phyloP scores from a whole-genome alignment of 2,888 invertebrate species.

The Pheosia tremula region DNA sequence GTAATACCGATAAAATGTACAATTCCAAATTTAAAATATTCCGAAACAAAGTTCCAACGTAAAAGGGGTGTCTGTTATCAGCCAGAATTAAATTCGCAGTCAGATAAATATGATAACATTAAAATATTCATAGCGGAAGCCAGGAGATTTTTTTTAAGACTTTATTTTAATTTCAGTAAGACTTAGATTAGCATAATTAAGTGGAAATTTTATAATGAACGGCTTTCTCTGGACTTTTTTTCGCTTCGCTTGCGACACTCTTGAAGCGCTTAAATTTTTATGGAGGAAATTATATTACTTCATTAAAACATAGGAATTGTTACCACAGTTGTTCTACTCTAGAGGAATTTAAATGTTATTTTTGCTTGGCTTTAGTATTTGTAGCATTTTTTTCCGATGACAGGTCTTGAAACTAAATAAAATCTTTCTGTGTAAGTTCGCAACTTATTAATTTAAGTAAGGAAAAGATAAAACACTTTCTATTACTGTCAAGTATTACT shows the following conservation, averaged over 20 bases:
- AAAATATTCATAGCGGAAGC: constrained; percentile 42
- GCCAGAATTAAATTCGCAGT: constrained; percentile 45
- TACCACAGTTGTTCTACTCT: not conserved
- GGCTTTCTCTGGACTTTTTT: constrained; percentile 11
- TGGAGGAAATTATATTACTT: not conserved
- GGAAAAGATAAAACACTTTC: too few relatives aligned
- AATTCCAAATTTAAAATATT: constrained; percentile 20
- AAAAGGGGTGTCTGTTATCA: constrained; percentile 36
- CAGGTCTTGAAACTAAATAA: too few relatives aligned
- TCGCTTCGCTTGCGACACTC: not conserved
- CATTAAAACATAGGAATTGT: constrained; percentile 2
- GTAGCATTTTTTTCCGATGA: too few relatives aligned
- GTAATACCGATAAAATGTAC: constrained; percentile 9
- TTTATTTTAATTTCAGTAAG: constrained; percentile 34
- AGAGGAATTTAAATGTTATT: not conserved
- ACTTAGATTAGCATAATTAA: constrained; percentile 47
- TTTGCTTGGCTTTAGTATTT: not conserved
- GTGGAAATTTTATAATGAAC: constrained; percentile 35
- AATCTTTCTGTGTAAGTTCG: not conserved
- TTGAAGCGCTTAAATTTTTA: not conserved
- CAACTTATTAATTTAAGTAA: too few relatives aligned
- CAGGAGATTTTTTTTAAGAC: constrained; percentile 23
- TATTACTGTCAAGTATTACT: too few relatives aligned
- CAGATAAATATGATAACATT: constrained; percentile 47
- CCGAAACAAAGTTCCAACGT: constrained; percentile 32